These are phyloP conservation scores for Chaenocephalus aceratus DNA, from an alignment of 2,113 vertebrate genomes.

Conservation along the genomic window DNA sequence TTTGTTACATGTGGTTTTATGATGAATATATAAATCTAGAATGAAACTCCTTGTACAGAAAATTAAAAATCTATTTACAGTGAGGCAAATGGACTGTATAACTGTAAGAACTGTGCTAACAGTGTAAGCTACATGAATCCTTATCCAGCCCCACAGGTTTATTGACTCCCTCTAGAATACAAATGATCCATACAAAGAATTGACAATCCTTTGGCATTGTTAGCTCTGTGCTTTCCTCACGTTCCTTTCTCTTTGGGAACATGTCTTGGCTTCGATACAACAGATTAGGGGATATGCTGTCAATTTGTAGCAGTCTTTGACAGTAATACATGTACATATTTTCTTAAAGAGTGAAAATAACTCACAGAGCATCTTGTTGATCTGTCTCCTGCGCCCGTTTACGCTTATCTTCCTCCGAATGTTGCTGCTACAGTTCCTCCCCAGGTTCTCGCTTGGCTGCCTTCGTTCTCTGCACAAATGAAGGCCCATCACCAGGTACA, in stretches of 20 bases:
- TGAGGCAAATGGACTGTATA: neutral
- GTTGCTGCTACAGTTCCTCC: slow-evolving; percentile 59
- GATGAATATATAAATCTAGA: neutral
- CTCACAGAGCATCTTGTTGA: slow-evolving; percentile 88
- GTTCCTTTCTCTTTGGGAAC: neutral
- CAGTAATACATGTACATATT: neutral
- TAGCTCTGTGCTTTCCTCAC: slow-evolving; percentile 6
- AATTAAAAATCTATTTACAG: neutral
- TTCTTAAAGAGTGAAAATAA: slow-evolving; percentile 15
- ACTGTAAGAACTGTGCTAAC: neutral
- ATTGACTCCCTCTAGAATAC: neutral
- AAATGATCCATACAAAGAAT: slow-evolving; percentile 27
- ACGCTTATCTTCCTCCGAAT: slow-evolving; percentile 68
- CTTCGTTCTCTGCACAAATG: slow-evolving; percentile 74
- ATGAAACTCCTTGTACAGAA: neutral
- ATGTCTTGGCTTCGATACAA: slow-evolving; percentile 37
- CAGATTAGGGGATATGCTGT: slow-evolving; percentile 33
- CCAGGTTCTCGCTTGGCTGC: slow-evolving; percentile 49
- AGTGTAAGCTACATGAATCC: neutral
- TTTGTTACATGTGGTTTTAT: neutral
- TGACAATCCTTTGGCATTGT: slow-evolving; percentile 1
- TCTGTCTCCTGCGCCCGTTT: slow-evolving; percentile 78
- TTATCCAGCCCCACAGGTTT: neutral
- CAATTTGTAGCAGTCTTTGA: neutral
- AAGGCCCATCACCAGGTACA: slow-evolving; percentile 84